These are phyloP conservation scores for Goniozus legneri DNA, from an alignment of 1,140 invertebrate genomes.

Conservation along the genomic window DNA sequence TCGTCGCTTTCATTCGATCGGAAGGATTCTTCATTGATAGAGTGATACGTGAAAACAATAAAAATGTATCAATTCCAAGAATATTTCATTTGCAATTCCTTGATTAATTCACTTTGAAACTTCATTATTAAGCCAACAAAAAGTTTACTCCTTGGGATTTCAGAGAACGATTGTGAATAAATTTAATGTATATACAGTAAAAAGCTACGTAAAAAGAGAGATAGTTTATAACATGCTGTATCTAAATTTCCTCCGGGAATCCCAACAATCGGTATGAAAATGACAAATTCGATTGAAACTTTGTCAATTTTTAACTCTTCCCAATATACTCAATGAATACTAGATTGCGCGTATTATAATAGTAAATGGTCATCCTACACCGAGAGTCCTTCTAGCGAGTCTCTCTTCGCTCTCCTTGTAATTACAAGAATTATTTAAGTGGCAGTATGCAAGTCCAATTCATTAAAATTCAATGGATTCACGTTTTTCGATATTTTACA, in stretches of 20 bases:
- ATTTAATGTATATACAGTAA: no score
- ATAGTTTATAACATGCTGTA: no score
- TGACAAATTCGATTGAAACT: conserved; percentile 24
- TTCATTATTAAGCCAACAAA: no score
- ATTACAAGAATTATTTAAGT: conserved; percentile 25
- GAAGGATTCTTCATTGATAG: conserved; percentile 28
- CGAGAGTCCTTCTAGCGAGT: conserved; percentile 30
- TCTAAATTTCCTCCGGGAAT: no score
- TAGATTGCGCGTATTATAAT: conserved; percentile 25
- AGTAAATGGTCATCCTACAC: conserved; percentile 43
- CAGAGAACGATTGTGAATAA: no score
- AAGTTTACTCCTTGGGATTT: no score
- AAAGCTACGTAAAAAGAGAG: no score
- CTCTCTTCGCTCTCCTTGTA: conserved; percentile 16
- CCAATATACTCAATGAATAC: conserved; percentile 23
- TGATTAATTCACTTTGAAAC: no score
- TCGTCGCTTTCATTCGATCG: conserved; percentile 29
- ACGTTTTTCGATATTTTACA: conserved; percentile 18
- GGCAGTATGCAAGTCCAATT: conserved; percentile 36
- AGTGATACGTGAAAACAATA: no score
- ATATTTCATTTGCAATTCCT: conserved; percentile 27
- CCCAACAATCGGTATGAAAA: conserved; percentile 27
- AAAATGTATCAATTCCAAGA: conserved; percentile 38
- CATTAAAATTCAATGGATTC: conserved; percentile 18
- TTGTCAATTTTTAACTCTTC: conserved; percentile 15